phyloP scores from a whole-genome alignment of 2,888 invertebrate genomes.

The Microctonus aethiopoides region DNA sequence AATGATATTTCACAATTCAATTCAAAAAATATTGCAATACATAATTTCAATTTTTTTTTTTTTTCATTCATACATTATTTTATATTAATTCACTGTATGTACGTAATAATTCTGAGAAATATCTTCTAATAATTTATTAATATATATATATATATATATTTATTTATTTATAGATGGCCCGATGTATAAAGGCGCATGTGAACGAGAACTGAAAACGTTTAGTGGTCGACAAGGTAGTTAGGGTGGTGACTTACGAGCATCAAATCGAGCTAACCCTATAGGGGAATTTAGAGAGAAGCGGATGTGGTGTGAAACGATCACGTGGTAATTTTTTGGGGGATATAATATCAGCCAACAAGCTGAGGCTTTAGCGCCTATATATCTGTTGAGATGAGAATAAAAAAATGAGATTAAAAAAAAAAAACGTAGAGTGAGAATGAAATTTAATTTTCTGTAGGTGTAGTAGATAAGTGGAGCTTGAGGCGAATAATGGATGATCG shows the following conservation, averaged over 20 bases:
- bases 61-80: too few species aligned
- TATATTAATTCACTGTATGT: not conserved
- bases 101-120: too few species aligned
- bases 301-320: constrained; percentile 44
- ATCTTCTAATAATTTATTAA: too few species aligned
- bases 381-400: not conserved
- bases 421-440: constrained; percentile 33
- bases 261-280: constrained; percentile 16
- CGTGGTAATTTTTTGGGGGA: constrained; percentile 42
- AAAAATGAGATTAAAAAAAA: too few species aligned
- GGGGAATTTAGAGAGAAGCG: constrained; percentile 35
- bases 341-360: constrained; percentile 25
- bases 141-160: too few species aligned
- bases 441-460: constrained; percentile 31
- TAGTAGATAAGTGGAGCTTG: constrained; percentile 32
- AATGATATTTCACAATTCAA: not conserved
- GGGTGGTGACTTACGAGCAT: constrained; percentile 44
- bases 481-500: constrained; percentile 23
- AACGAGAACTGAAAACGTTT: constrained; percentile 11
- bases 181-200: not conserved
- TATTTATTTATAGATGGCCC: not conserved
- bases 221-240: constrained; percentile 40
- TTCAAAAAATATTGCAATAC: too few species aligned
- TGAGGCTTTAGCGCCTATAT: constrained; percentile 29
- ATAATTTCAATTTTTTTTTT: too few species aligned